Base-by-base conservation (phyloP, 1,140 invertebrate species). In the Anagrus nilaparvatae region DNA sequence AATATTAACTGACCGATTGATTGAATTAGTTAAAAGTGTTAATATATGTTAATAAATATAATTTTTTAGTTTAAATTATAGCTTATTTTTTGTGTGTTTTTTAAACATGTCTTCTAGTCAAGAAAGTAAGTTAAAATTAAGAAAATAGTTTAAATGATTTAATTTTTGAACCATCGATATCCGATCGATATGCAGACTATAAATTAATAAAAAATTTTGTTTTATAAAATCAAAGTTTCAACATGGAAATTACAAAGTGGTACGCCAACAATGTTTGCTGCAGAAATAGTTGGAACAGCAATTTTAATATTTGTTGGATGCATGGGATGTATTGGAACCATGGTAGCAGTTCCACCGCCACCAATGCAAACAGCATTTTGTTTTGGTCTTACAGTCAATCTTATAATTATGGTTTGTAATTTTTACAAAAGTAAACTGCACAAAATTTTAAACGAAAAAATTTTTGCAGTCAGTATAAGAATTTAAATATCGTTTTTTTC, bases 251-350 rank as follows among this genome's bases (percentile, higher is more conserved):
- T 62, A 19, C 50, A 63, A 34, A 35, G 55, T 14, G 55, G 58
- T 7, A 65, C 59, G 3, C 34, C 46, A 10, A 52, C 52, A 0
- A 65, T 59, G 53, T 58, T 60, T 17, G 5, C 66, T 3, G 79
- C 74, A 3, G 85, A 89, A 63, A 64, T 84, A 14, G 50, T 86
- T 13, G 86, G 82, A 10, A 87, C 84, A 0, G 71, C 74, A 6
- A 71, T 84, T 34, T 63, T 90, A 30, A 71, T 88, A 10, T 76
- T 86, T 30, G 53, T 90, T 2, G 85, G 83, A 6, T 89, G 84
- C 53, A 80, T 82, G 54, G 78, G 79, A 1, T 77, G 77, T 29
- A 56, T 78, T 3, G 58, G 56, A 0, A 51, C 48, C 1, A 51
- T 61, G 35, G 63, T 53, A 12, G 25, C 50, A 1, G 7, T 27